phyloP scores from a whole-genome alignment of 2,888 invertebrate species.

The Graphium colonna region DNA sequence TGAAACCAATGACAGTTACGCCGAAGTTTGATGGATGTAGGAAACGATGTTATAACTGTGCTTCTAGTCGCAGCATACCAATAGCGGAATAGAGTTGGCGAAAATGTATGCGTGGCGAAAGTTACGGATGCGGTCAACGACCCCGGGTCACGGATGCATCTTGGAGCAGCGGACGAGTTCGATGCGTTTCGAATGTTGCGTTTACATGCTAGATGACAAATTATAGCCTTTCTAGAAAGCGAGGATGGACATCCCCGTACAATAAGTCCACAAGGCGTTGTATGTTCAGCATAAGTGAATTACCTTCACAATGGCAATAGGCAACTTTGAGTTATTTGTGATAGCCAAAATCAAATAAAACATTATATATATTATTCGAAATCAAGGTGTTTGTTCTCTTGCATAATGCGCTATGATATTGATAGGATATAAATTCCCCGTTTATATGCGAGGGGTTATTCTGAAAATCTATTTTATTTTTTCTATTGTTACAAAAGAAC shows the following conservation, averaged over 20 bases:
- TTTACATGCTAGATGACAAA: slow-evolving; percentile 34
- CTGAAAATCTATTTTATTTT: too few relatives aligned
- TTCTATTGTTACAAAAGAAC: too few relatives aligned
- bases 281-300: too few relatives aligned
- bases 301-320: too few relatives aligned
- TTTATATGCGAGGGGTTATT: too few relatives aligned
- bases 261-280: too few relatives aligned
- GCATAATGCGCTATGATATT: too few relatives aligned
- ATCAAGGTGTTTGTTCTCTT: too few relatives aligned
- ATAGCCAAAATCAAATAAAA: neutral
- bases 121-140: slow-evolving; percentile 55
- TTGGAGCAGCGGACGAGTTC: slow-evolving; percentile 35
- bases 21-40: slow-evolving; percentile 9
- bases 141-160: slow-evolving; percentile 53
- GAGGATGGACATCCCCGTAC: slow-evolving; percentile 3
- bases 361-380: too few relatives aligned
- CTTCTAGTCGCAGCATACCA: neutral
- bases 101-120: slow-evolving; percentile 50
- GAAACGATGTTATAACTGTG: slow-evolving; percentile 7
- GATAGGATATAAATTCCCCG: too few relatives aligned
- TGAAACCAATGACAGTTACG: neutral
- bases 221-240: slow-evolving; percentile 30
- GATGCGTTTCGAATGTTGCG: slow-evolving; percentile 49
- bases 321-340: too few relatives aligned
- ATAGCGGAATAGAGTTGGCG: slow-evolving; percentile 19